Base-by-base conservation (phyloP, 2,888 invertebrate genomes). In the Drosophila tanythrix region DNA sequence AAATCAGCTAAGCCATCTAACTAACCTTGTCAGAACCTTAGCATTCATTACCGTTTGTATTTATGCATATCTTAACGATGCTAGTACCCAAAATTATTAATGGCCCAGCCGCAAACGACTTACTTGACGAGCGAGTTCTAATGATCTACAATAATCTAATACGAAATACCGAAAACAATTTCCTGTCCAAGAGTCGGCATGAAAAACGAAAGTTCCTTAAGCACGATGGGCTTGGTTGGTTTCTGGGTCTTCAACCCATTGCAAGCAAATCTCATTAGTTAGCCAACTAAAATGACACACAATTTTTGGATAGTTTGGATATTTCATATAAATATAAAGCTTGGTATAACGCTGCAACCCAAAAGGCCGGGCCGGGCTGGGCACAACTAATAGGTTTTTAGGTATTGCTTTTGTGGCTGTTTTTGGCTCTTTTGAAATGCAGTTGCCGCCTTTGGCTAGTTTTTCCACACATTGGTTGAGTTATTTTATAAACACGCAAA, bases 401-500 rank as follows among this genome's bases (percentile, higher is more conserved):
- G 52, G 70, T 35, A 46, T 74, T 27, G 60, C 55, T 61, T 48
- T 46, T 50, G 33, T 57, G 40, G 58, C 56, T 25, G 35, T 46
- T 46, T 62, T 61, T 61, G 57, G 38, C 74, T 67, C 13, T 63
- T 62, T 51, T 72, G 68, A 74, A 71, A 62, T 81, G 74, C 76
- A 83, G 56, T 83, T 79, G 68, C 72, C 67, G 81, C 76, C 70
- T 72, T 74, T 66, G 81, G 73, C 74, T 65, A 83, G 74, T 74
- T 90, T 78, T 84, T 82, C 83, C 64, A 70, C 56, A 52, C 73
- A 46, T 71, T 65, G 82, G 74, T 66, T 70, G 68, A 72, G 66
- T 75, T 84, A 86, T 90, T 90, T 86, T 76, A 87, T 86, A 86
- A 88, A 74, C 85, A 85, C 85, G 85, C 90, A 83, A 85, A 90